Evolutionary conservation across 2,797 vertebrate genomes (phyloP), one percentile per base, ranked within the genome.

Genomic region (Gymnopithys bicolor): DNA sequence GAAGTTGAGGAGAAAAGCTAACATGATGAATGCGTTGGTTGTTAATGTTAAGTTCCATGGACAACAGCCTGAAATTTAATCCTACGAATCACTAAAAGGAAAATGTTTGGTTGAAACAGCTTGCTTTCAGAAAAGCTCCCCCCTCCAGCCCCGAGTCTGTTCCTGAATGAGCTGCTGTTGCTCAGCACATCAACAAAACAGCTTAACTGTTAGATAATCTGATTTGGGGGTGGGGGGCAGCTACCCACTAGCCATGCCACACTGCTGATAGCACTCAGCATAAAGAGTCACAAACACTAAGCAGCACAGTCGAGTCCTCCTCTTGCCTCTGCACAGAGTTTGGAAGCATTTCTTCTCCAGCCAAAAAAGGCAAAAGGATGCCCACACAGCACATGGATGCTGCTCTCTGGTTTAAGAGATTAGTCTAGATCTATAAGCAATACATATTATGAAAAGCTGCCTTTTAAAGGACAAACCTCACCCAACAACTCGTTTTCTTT

Each of bases 171-270:
- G 81, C 87, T 78, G 79, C 91, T 86, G 87, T 25, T 13, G 2
- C 52, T 91, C 87, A 95, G 94, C 86, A 58, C 76, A 92, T 46
- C 90, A 79, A 91, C 90, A 87, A 68, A 87, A 93, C 81, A 94
- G 96, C 94, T 96, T 93, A 96, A 93, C 76, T 64, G 89, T 87
- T 91, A 95, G 92, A 89, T 94, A 97, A 97, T 91, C 90, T 55
- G 93, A 86, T 87, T 67, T 59, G n/a, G 22, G 21, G 41, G n/a
- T 13, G 19, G 10, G n/a, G 68, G 6, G 21, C 5, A 84, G 66
- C 41, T 69, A 48, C 43, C 74, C 79, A 56, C 81, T 22, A 58
- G 67, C 45, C 55, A 69, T 37, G 39, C 51, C 79, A 86, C 69
- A 63, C 52, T 35, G 75, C 80, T 96, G 62, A 89, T 93, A 89